Evolutionary conservation across 2,797 vertebrate genomes (phyloP), one percentile per base, ranked within the genome.

Genomic region (Girardinus metallicus): DNA sequence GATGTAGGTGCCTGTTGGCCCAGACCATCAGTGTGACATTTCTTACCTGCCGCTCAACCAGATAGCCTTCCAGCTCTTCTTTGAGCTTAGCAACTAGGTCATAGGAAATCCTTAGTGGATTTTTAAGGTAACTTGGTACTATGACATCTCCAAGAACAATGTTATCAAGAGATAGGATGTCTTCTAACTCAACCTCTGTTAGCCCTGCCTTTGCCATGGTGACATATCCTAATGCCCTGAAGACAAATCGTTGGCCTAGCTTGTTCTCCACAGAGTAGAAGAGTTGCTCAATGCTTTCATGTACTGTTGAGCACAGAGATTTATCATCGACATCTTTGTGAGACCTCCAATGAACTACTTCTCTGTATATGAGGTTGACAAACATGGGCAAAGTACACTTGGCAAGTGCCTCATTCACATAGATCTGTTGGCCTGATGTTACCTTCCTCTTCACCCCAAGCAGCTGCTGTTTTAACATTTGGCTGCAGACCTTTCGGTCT

Each of bases 341-440:
- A 75, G 99, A 99, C 88, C 97, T 93, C 99, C 99, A 99, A 76
- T 97, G 96, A 81, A 96, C 96, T 78, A 99, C 98, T 85, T 99
- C 99, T 92, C 97, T 95, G 93, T 99, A 99, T 87, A 99, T 99
- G 88, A 99, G 95, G 87, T 99, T 99, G 85, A 99, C 96, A 94
- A 98, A 99, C 99, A 99, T 99, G 8, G 99, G 99, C 91, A 99
- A 94, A 0, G 99, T 99, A 89, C 99, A 99, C 93, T 97, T 99
- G 73, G 98, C 97, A 80, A 99, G 95, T 0, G 98, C 99, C 68
- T 99, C 97, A 77, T 99, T 99, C 81, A 99, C 98, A 0, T 99
- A 99, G 85, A 99, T 99, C 92, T 99, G 99, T 91, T 99, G 99
- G 75, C 99, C 99, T 1, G 99, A 99, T 6, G 99, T 99, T 92